Base-by-base conservation (phyloP, 2,797 vertebrate genomes). In the Allobates femoralis region DNA sequence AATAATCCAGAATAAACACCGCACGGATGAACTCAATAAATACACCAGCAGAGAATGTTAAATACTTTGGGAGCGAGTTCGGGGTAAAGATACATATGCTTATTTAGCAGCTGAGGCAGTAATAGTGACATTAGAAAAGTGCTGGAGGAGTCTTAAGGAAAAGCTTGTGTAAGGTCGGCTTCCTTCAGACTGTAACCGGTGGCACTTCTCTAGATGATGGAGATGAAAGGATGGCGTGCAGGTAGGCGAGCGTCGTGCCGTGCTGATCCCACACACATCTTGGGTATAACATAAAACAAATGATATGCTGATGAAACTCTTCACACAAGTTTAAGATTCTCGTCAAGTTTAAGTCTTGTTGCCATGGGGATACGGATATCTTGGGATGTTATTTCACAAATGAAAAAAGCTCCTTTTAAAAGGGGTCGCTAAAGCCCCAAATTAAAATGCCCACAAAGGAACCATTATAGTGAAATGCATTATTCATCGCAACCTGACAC, bases 1-100 rank as follows among this genome's bases (percentile, higher is more conserved):
- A 84, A 62, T 75, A 84, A 84, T 64, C 82, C 58, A 76, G 58
- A 84, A 84, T 76, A 84, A 64, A 64, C 82, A 76, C n/a, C 32
- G 69, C 12, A 15, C 41, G 26, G 26, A 76, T 64, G 34, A 84
- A 76, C 71, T 50, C 23, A 55, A 71, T 41, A 82, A 55, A 71
- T 41, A 71, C 53, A 75, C 32, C 69, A 75, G 56, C 26, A 15
- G 26, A 84, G 56, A 76, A 76, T 75, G 69, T 83, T 83, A 73
- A 73, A 41, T 73, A 82, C 32, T 55, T 56, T 19, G 28, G 30
- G 12, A 69, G 66, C 53, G n/a, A 46, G 34, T 21, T 28, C 64
- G 21, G 55, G 81, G 56, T 28, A 56, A 23, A 73, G 67, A 41
- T 60, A 30, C 53, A 74, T 19, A 28, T 41, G 66, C 66, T 64